These are phyloP conservation scores for Helogale parvula DNA, from an alignment of 2,113 vertebrate species.

Conservation along the genomic window DNA sequence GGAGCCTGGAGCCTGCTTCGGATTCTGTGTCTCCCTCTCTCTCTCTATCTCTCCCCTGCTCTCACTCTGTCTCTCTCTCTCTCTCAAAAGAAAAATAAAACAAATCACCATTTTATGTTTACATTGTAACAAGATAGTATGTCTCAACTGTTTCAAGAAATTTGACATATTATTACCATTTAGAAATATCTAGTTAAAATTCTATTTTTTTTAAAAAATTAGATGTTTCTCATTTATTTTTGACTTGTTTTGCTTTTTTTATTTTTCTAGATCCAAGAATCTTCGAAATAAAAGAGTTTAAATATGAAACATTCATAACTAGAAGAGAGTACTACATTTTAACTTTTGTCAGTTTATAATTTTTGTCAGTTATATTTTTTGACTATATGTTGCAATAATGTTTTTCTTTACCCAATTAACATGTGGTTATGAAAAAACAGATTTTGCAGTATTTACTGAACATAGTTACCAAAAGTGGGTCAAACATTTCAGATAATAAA, in stretches of 20 bases:
- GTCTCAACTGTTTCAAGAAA: conserved; percentile 19
- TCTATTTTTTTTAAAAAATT: background rate
- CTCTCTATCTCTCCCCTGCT: too few relatives aligned
- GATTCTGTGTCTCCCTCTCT: too few relatives aligned
- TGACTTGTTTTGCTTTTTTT: background rate
- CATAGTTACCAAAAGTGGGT: background rate
- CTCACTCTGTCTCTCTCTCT: too few relatives aligned
- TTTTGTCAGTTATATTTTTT: background rate
- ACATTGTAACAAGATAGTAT: background rate
- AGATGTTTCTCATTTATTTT: background rate
- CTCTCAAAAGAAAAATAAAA: background rate
- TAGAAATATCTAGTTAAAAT: background rate
- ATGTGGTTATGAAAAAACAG: background rate
- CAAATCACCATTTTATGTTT: background rate
- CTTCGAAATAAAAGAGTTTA: background rate
- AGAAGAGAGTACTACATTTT: background rate
- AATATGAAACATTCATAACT: background rate
- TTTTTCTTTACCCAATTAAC: background rate
- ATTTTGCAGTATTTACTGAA: background rate
- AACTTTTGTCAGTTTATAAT: background rate
- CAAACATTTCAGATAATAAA: conserved; percentile 9
- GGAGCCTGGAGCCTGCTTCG: too few relatives aligned
- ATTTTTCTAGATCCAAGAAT: background rate
- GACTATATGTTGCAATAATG: background rate
- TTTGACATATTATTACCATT: conserved; percentile 6